Evolutionary conservation across 2,888 invertebrate genomes (phyloP), one percentile per base, ranked within the genome.

Genomic region (Trissolcus japonicus): DNA sequence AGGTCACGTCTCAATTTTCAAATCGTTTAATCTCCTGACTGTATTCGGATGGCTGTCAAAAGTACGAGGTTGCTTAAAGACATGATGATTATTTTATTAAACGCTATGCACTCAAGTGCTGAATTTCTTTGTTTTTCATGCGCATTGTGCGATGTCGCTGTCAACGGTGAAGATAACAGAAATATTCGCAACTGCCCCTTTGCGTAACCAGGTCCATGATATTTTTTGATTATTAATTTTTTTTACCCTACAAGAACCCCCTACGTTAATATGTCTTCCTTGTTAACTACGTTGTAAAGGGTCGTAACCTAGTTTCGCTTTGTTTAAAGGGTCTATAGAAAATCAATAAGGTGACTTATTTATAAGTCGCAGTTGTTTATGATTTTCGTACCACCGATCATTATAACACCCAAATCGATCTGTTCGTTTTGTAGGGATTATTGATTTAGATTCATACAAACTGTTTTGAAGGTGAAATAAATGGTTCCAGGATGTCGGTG

Each of bases 291-390:
- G 62, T 62, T 51, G 72, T 63, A 25, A 76, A 77, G 67, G 68
- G 67, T 73, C 65, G 63, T 73, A 77, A 77, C 77, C 77, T 54
- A 77, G 68, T 73, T 77, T 54, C 17, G 50, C 43, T 16, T 29
- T 55, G 53, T 51, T 77, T 77, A 68, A 68, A 78, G 68, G 69
- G 73, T 76, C 61, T 71, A 71, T 77, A 67, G 72, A 77, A 68
- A 67, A 72, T 72, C 77, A 53, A 78, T 73, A 67, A 55, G 60
- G 67, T 73, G 73, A 77, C 73, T 77, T 68, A 77, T 77, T 77
- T 72, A 73, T 68, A 73, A 73, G 77, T 51, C 59, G 54, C 60
- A 60, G 46, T 21, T 60, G 57, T 56, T 68, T 62, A 77, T 77
- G 72, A 62, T 61, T 71, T 43, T 69, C 71, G 50, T 41, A 25